Evolutionary conservation across 2,797 vertebrate species (phyloP), one percentile per base, ranked within the genome.

Genomic region (Enteromius unitaeniatus): DNA sequence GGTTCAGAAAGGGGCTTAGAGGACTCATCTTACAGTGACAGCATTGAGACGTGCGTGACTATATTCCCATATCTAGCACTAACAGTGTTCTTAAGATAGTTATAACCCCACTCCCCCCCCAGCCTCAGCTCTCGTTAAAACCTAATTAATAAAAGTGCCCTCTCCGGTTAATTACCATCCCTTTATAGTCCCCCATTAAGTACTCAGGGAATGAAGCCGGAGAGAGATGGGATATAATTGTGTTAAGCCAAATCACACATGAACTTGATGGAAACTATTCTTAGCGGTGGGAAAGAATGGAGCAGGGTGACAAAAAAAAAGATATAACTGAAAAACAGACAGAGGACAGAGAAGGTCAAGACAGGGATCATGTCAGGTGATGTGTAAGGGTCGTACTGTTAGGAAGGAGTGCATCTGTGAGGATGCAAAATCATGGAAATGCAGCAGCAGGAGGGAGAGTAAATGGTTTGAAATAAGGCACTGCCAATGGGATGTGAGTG

Each of bases 101-200:
- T 87, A 84, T 79, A 90, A 88, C 74, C 82, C 84, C 49, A 79
- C 67, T 15, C 64, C 86, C 78, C 78, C 34, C 62, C 85, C 79
- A 83, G 64, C 70, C n/a, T 86, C 86, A 86, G 90, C 89, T 91
- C 90, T 92, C 82, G 90, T 89, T 93, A 89, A 90, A 82, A 87
- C 80, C 91, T 92, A 92, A 93, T 94, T 93, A 93, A 92, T 92
- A 91, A 90, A 91, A 90, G 88, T 91, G 91, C 83, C 90, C 91
- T 92, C 90, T 84, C 79, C 85, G 90, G 91, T 92, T 93, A 94
- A 93, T 93, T 93, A 91, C 90, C 89, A 92, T 81, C 92, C 90
- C 75, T 92, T 94, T 92, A 94, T 93, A 93, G 92, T 89, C 87
- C 87, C 90, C 89, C 84, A 83, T 85, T 85, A 81, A 88, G 85